Base-by-base conservation (phyloP, 2,888 invertebrate species). In the Torymus texanus region DNA sequence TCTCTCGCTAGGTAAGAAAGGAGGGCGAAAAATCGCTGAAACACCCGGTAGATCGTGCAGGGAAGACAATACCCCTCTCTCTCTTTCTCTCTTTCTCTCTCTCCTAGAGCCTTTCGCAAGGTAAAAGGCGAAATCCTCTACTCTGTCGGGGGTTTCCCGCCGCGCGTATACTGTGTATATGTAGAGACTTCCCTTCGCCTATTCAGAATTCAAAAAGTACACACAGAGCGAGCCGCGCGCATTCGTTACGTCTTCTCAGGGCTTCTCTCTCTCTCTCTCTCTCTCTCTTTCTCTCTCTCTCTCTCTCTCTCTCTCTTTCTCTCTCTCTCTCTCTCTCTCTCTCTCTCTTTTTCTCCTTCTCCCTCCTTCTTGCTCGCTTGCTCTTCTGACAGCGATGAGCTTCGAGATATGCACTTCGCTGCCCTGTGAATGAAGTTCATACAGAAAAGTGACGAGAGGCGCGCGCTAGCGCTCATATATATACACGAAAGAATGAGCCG, bases 1-100 rank as follows among this genome's bases (percentile, higher is more conserved):
- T 58, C 16, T 29, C 41, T 51, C n/a, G 58, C 12, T 12, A 21
- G 21, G 12, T 53, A 58, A 61, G 72, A 81, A 75, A 78, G 68
- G 71, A 56, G 50, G 18, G 56, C 62, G 53, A 71, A 61, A 75
- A 73, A 75, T 80, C 79, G 82, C 75, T 81, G 77, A 82, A 82
- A 83, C 83, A 84, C 84, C 85, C 81, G 80, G 84, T 84, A 83
- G 83, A 85, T 85, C 67, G 80, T 84, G 82, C 83, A 83, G 76
- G 74, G 74, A 73, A 79, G 56, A 79, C 75, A 79, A 79, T 79
- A 13, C 61, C 63, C 50, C 41, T 70, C 73, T 73, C 75, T 67
- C 53, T 67, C 16, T 67, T 53, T 67, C 53, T 67, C 16, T 67
- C 61, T 61, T 50, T 58, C 29, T 58, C 21, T 58, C 74, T 11